phyloP scores from a whole-genome alignment of 30 jellyfish, hydroid and myxozoan species.

The Aurelia sp. region DNA sequence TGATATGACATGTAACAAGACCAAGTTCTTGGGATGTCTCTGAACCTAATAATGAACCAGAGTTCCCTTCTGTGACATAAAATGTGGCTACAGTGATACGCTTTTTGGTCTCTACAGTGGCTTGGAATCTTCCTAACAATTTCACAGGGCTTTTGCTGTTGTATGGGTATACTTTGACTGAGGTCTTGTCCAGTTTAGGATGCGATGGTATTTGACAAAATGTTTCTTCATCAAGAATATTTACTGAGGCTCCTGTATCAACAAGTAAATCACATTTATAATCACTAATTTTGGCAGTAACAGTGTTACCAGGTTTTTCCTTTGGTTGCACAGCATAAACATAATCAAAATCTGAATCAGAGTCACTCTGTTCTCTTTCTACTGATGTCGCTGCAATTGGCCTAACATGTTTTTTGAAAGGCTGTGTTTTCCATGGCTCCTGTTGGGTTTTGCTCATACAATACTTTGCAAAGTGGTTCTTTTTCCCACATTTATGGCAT shows the following conservation, averaged over 20 bases:
- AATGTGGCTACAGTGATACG: constrained; percentile 59
- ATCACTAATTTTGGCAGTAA: constrained; percentile 56
- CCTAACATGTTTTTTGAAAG: constrained; percentile 44
- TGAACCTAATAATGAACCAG: constrained; percentile 52
- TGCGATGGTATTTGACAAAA: constrained; percentile 26
- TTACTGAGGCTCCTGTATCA: constrained; percentile 57
- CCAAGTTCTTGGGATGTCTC: constrained; percentile 72
- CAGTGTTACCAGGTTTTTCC: constrained; percentile 40
- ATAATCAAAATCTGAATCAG: constrained; percentile 63
- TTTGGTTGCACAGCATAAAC: constrained; percentile 40
- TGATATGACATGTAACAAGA: constrained; percentile 53
- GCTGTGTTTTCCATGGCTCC: constrained; percentile 43
- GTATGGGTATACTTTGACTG: constrained; percentile 47
- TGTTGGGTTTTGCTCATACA: constrained; percentile 48
- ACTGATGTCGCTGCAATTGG: constrained; percentile 32
- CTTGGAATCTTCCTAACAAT: constrained; percentile 54
- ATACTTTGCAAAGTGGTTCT: constrained; percentile 32
- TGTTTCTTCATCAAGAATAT: constrained; percentile 42
- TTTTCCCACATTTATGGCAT: constrained; percentile 27
- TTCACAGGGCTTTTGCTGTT: constrained; percentile 58
- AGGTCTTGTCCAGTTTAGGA: constrained; percentile 34
- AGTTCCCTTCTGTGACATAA: constrained; percentile 48
- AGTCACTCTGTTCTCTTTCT: constrained; percentile 22
- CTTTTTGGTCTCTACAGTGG: constrained; percentile 55
- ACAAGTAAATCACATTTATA: constrained; percentile 35